Evolutionary conservation across 2,113 vertebrate species (phyloP), one percentile per base, ranked within the genome.

Genomic region (Mus spicilegus): DNA sequence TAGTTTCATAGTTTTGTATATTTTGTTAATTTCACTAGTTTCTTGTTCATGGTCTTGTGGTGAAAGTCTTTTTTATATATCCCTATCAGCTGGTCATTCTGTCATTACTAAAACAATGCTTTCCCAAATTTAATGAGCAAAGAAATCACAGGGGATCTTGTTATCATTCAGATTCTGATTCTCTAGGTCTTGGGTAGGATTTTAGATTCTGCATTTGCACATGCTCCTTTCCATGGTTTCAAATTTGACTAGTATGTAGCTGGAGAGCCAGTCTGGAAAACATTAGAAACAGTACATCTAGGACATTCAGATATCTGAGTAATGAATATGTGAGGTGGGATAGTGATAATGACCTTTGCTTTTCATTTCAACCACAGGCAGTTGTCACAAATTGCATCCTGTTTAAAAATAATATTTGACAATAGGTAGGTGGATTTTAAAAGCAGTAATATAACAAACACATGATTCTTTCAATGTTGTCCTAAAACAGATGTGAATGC

Each of bases 401-500:
- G 33, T 65, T 36, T 73, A 90, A 94, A 89, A 26, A 93, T 26
- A 88, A 49, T n/a, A 49, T 85, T 85, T 84, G 39, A 20, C 9
- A 51, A 13, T 87, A 39, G 42, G 5, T 65, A 88, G 61, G n/a
- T 16, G 11, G 20, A 16, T 92, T 78, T 67, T 49, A 76, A 72
- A 95, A 91, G 16, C 30, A 94, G 63, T 54, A 80, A 90, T 82
- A 13, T 42, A 87, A 33, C 56, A 51, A 87, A n/a, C 33, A n/a
- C 5, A 3, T 86, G 84, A 90, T 92, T 94, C 54, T 30, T 24
- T 96, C 69, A 61, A 63, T 63, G 93, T 75, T 94, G 87, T 70
- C 63, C 87, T 95, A 70, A 96, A 97, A 97, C 93, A 96, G 89
- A 97, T 96, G 92, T 97, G 75, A 87, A 30, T 85, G 17, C 82